These are phyloP conservation scores for Centropristis striata DNA, from an alignment of 2,113 vertebrate species.

Conservation along the genomic window DNA sequence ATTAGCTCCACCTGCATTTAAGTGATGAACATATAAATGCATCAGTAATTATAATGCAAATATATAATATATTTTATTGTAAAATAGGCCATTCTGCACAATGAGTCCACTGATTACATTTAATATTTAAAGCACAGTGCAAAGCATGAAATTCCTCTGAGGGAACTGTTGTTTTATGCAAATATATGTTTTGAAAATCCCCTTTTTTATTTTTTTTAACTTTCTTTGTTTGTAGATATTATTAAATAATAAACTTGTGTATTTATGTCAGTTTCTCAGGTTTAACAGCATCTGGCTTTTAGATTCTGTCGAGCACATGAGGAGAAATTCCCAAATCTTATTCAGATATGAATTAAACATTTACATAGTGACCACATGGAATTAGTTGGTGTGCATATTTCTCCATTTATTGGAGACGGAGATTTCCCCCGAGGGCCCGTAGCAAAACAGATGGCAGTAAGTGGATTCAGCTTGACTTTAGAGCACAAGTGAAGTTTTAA, in stretches of 20 bases:
- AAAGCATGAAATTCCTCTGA: not conserved
- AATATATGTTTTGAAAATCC: not conserved
- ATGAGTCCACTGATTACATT: no score
- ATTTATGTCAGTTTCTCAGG: not conserved
- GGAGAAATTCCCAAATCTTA: conserved; percentile 42
- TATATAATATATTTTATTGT: no score
- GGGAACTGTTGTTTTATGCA: not conserved
- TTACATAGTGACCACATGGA: conserved; percentile 55
- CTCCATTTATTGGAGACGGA: conserved; percentile 38
- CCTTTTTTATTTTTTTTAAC: not conserved
- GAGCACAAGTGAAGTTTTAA: conserved; percentile 43
- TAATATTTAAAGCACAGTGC: not conserved
- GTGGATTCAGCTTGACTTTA: conserved; percentile 39
- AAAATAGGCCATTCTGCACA: no score
- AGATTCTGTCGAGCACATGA: not conserved
- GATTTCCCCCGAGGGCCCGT: conserved; percentile 45
- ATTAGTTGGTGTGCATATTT: conserved; percentile 28
- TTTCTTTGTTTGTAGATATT: not conserved
- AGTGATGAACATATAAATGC: no score
- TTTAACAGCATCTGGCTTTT: conserved; percentile 28
- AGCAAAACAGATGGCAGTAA: conserved; percentile 51
- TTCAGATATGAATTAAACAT: conserved; percentile 57
- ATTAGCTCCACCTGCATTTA: no score
- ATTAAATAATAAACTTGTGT: not conserved
- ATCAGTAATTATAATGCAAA: no score